Evolutionary conservation across 2,113 vertebrate genomes (phyloP), one percentile per base, ranked within the genome.

Genomic region (Ammodytes marinus): DNA sequence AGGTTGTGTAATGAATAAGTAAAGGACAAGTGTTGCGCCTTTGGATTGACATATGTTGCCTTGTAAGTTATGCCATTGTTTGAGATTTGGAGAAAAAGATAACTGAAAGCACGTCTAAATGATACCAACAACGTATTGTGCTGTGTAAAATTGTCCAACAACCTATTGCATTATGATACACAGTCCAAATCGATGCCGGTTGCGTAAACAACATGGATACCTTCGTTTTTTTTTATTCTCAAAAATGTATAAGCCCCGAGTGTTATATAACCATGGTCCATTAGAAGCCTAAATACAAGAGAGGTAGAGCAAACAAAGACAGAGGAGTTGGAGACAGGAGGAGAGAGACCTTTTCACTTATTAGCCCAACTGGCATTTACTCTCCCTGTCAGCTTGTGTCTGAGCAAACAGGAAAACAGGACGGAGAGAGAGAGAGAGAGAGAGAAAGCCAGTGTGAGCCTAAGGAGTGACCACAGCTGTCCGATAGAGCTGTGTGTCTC

Each of bases 401-500:
- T 84, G 69, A 72, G 61, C 66, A 79, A 85, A 80, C 58, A 74
- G 46, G 43, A 53, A 57, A 71, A 42, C 52, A 35, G 59, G 59
- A 19, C 12, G 42, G 39, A 61, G 37, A 43, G 53, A 54, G 67
- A 65, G 70, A 9, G 50, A 42, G n/a, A n/a, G n/a, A n/a, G n/a
- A n/a, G n/a, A n/a, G n/a, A n/a, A 46, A 59, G 74, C 39, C 49
- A 27, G 35, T 14, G 1, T 2, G 69, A 67, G 50, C 35, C n/a
- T 3, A 57, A 76, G 35, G 10, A 73, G 61, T 54, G 72, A 79
- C 70, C 87, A 73, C 71, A 74, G 68, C 68, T 79, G 76, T 66
- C 64, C 81, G 81, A 69, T 70, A 68, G 55, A 70, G 65, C 65
- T 64, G 57, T 69, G 67, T 81, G 83, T 77, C 69, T 27, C 69